These are phyloP conservation scores for Anoplolepis gracilipes DNA, from an alignment of 1,140 invertebrate species.

Conservation along the genomic window DNA sequence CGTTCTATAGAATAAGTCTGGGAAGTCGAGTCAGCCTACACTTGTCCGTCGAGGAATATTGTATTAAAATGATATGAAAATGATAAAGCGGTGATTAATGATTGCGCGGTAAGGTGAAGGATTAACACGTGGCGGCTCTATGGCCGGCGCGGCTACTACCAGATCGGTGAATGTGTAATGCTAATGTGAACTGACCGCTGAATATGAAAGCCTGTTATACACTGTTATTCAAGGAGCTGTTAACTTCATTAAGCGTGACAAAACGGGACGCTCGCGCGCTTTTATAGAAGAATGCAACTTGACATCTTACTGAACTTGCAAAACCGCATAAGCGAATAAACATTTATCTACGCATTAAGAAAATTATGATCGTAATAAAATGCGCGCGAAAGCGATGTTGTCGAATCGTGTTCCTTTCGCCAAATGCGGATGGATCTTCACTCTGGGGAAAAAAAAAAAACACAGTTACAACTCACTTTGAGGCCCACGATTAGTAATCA, in stretches of 20 bases:
- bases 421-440: not conserved
- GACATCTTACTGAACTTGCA: slow-evolving; percentile 65
- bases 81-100: slow-evolving; percentile 74
- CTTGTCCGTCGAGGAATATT: slow-evolving; percentile 43
- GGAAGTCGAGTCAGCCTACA: slow-evolving; percentile 3
- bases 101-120: slow-evolving; percentile 58
- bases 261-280: slow-evolving; percentile 71
- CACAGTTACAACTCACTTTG: too few species aligned
- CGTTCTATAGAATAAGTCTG: slow-evolving; percentile 1
- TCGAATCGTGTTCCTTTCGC: not conserved
- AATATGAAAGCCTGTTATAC: slow-evolving; percentile 75
- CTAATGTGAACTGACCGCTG: slow-evolving; percentile 74
- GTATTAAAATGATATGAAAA: slow-evolving; percentile 73
- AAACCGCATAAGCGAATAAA: slow-evolving; percentile 39
- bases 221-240: slow-evolving; percentile 63
- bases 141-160: slow-evolving; percentile 40
- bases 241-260: slow-evolving; percentile 75
- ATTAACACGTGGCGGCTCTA: slow-evolving; percentile 53
- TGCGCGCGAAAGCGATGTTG: slow-evolving; percentile 4
- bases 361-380: slow-evolving; percentile 62
- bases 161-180: slow-evolving; percentile 74
- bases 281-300: slow-evolving; percentile 71
- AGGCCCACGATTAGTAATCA: too few species aligned
- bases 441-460: too few species aligned
- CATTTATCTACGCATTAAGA: slow-evolving; percentile 55